Percentiles rank a stretch among this genome's conserved stretches.
Evolutionary conservation across 2,888 invertebrate species (phyloP).

Genomic region (Hirtodrosophila alboralis): DNA sequence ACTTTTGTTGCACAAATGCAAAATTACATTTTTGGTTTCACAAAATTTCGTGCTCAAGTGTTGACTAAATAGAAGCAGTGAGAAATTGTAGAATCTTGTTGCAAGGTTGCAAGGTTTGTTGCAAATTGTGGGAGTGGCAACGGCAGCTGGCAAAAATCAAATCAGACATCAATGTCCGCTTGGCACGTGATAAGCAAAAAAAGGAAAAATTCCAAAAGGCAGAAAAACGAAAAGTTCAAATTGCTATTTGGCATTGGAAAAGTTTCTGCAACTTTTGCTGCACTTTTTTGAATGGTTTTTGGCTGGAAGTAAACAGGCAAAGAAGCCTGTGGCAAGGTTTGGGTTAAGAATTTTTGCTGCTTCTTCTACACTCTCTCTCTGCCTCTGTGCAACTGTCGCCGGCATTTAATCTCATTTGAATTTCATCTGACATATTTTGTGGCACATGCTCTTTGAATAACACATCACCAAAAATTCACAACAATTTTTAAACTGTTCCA

Average conservation of each 20-base stretch:
- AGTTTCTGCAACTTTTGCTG: slow-evolving; percentile 24
- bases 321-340: too few relatives aligned
- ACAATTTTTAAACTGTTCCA: slow-evolving; percentile 51
- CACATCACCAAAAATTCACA: slow-evolving; percentile 64
- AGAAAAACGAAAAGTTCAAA: slow-evolving; percentile 59
- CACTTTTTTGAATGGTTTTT: slow-evolving; percentile 37
- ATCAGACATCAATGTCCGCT: slow-evolving; percentile 65
- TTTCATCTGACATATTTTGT: slow-evolving; percentile 73
- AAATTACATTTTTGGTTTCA: slow-evolving; percentile 43
- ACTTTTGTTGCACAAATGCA: slow-evolving; percentile 42
- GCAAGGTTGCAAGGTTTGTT: neutral
- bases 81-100: too few relatives aligned
- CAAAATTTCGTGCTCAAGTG: slow-evolving; percentile 64
- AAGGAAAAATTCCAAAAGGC: slow-evolving; percentile 9
- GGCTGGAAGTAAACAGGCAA: too few relatives aligned
- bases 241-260: slow-evolving; percentile 55
- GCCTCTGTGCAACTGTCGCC: slow-evolving; percentile 11
- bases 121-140: slow-evolving; percentile 37
- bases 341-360: too few relatives aligned
- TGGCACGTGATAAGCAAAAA: slow-evolving; percentile 47
- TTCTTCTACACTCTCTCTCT: neutral
- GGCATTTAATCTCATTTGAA: slow-evolving; percentile 70
- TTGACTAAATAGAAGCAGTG: too few relatives aligned
- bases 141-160: slow-evolving; percentile 55
- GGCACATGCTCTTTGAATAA: slow-evolving; percentile 75